A percentile compares a stretch with the other conserved stretches of the same genome.
Conservation (phyloP, 2,888 invertebrate species). For the Cheilosia grossa region DNA sequence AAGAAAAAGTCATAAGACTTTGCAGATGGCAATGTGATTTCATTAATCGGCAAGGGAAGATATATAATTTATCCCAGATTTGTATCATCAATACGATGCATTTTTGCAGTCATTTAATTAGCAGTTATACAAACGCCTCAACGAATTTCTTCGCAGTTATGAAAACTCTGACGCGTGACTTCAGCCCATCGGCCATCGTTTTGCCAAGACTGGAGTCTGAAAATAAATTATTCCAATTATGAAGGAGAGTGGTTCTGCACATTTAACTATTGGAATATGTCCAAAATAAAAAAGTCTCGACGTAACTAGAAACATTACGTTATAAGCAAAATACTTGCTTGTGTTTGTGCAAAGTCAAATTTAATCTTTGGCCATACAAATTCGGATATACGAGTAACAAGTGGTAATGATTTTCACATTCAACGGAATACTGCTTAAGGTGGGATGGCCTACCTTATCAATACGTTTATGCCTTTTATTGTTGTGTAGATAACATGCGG, state of each 20-base stretch:
- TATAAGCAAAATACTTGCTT: not conserved
- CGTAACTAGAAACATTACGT: not conserved
- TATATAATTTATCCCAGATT: not conserved
- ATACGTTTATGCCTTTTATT: too few species aligned
- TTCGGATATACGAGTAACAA: not conserved
- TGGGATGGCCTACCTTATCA: too few species aligned
- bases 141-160: not conserved
- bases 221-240: not conserved
- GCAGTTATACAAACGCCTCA: not conserved
- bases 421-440: too few species aligned
- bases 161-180: not conserved
- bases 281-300: not conserved
- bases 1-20: not conserved
- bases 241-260: not conserved
- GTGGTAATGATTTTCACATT: too few species aligned
- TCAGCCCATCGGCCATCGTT: not conserved
- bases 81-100: not conserved
- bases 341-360: not conserved
- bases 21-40: not conserved
- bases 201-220: constrained; percentile 1
- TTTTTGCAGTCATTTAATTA: not conserved
- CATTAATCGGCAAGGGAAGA: not conserved
- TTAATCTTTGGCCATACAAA: not conserved
- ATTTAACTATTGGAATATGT: not conserved
- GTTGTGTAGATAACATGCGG: too few species aligned